Base-by-base conservation (phyloP, 1,140 invertebrate species). In the Nephila pilipes region DNA sequence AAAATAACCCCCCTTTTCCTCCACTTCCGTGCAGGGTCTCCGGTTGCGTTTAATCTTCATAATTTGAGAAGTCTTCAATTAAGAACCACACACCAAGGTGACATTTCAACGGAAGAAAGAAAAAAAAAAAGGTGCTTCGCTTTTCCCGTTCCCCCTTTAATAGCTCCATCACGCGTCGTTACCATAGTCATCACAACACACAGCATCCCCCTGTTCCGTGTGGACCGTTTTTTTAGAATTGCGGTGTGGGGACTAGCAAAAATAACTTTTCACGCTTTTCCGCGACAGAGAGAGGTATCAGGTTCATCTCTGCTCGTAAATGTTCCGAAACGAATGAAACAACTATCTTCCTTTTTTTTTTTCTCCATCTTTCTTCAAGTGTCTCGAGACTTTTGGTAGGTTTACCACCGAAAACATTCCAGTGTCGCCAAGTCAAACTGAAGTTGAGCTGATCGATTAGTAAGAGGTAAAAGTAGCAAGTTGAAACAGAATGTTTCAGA, bases 201-300 rank as follows among this genome's bases (percentile, higher is more conserved):
- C n/a, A 58, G 87, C 29, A 29, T 12, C 12, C 60, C 54, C 46
- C 55, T 83, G 54, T 80, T 20, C 10, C 90, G 32, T 8, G 46
- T 8, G 54, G n/a, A 57, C 54, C 60, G 85, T 93, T 93, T 93
- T 93, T 93, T 79, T 22, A 25, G 25, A 16, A 29, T 46, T 18
- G 69, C 60, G 20, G 58, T 20, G 58, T 20, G 38, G 58, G 22
- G 18, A 20, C 55, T 1, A 5, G 92, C 92, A 93, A 93, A 93
- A 93, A 93, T 93, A 93, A 93, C 92, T 93, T 57, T 93, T 93
- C 92, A 89, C 92, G 87, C 92, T 93, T 93, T 87, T 83, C 29
- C 63, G 60, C 81, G 58, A 63, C 63, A 38, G 46, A 29, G 38
- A 63, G 25, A 25, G 85, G 83, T 87, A 85, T 93, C 91, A 36